Evolutionary conservation across 1,140 invertebrate genomes (phyloP), one percentile per base, ranked within the genome.

Genomic region (Heliconius eleuchia): DNA sequence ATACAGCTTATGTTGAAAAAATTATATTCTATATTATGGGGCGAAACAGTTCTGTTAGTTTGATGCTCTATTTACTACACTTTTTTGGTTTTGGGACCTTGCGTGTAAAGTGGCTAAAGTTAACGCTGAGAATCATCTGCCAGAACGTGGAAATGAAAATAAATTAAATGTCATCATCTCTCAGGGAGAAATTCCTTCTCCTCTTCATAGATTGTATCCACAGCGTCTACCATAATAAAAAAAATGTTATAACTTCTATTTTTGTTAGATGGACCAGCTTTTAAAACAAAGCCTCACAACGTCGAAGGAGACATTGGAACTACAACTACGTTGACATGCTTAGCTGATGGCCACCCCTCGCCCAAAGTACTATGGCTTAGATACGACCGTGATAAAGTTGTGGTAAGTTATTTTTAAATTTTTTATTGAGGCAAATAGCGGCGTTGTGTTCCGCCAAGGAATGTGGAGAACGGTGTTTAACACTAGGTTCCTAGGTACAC

Each of bases 261-360:
- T 71, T 37, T 77, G 80, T 86, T 91, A 99, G 98, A 98, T 96
- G 98, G 98, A 71, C 98, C 98, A 30, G 95, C 96, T 73, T 99
- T 99, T 91, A 96, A 96, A 71, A 95, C 96, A 37, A 96, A 96
- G 57, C 97, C 97, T 3, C 93, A 95, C 76, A 97, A 97, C 84
- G 96, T 98, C 11, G 97, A 98, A 91, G 97, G 97, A 2, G 98
- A 99, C 83, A 88, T 96, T 39, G 97, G 97, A 5, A 95, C 96
- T 4, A 95, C 96, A 16, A 96, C 97, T 3, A 97, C 97, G 16
- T 95, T 99, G 82, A 96, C 95, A 11, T 99, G 98, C 90, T 96
- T 98, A 85, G 98, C 98, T 0, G 97, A 98, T 84, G 98, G 98
- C 39, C 99, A 99, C 94, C 98, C 98, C 1, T 93, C 96, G n/a